A percentile compares a stretch with the other conserved stretches of the same genome.
Evolutionary conservation across 2,888 invertebrate species (phyloP).

Genomic region (Tenthredo mesomela): DNA sequence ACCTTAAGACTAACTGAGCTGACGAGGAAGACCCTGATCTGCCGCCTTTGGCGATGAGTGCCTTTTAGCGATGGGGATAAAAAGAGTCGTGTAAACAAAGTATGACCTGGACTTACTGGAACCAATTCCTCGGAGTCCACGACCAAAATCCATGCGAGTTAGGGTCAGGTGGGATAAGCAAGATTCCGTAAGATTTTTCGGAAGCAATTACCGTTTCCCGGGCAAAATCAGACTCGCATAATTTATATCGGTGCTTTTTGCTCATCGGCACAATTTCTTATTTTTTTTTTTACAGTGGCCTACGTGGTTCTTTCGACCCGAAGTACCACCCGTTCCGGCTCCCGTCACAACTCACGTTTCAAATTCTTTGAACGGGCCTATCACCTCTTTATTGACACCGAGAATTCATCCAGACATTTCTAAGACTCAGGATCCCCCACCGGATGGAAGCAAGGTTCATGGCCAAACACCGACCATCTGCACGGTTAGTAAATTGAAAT

Average conservation of each 20-base stretch:
- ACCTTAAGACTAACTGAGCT: not conserved
- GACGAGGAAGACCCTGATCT: not conserved
- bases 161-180: not conserved
- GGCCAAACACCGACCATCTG: conserved; percentile 75
- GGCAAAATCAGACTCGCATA: not conserved
- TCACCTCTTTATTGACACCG: conserved; percentile 56
- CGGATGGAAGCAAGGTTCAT: conserved; percentile 69
- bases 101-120: conserved; percentile 2
- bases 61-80: conserved; percentile 33
- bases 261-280: conserved; percentile 31
- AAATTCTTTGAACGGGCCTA: conserved; percentile 55
- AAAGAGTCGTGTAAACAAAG: conserved; percentile 50
- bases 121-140: not conserved
- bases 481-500: conserved; percentile 67
- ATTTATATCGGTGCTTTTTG: conserved; percentile 20
- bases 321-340: conserved; percentile 66
- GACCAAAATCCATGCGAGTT: not conserved
- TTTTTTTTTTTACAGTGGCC: conserved; percentile 70
- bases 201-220: not conserved
- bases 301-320: conserved; percentile 72
- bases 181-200: not conserved
- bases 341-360: conserved; percentile 62
- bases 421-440: conserved; percentile 63
- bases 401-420: conserved; percentile 64
- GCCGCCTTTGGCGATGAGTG: not conserved